A percentile compares a stretch with the other conserved stretches of the same genome.
Evolutionary conservation across 2,888 invertebrate species (phyloP).

Genomic region (Zhuqinia jingwanae): DNA sequence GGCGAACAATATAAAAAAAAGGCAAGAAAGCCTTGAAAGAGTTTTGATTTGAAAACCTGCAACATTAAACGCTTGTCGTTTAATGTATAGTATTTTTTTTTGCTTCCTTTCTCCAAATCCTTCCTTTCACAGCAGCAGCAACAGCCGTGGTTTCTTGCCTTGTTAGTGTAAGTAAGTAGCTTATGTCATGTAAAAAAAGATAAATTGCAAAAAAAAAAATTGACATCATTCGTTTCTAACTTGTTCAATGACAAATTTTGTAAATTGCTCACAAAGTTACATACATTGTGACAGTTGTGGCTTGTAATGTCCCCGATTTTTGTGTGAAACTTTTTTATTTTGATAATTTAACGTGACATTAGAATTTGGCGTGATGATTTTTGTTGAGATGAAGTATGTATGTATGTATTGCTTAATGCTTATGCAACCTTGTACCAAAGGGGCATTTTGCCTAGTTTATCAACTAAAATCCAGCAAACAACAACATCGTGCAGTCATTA

Average conservation of each 20-base stretch:
- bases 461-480: too few relatives aligned
- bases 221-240: neutral
- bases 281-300: neutral
- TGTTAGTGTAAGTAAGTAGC: too few relatives aligned
- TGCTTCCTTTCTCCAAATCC: neutral
- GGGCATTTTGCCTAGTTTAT: neutral
- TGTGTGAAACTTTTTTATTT: neutral
- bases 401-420: too few relatives aligned
- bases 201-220: too few relatives aligned
- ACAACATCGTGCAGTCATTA: neutral
- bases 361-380: too few relatives aligned
- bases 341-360: too few relatives aligned
- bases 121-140: neutral
- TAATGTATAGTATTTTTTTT: neutral
- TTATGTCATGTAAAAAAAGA: too few relatives aligned
- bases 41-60: neutral
- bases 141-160: neutral
- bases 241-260: neutral
- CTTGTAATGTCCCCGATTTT: slow-evolving; percentile 17
- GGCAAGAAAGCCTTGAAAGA: slow-evolving; percentile 20
- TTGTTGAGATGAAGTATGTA: neutral
- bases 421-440: neutral
- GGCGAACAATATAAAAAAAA: slow-evolving; percentile 20
- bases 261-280: too few relatives aligned
- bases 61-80: neutral